Percentiles rank a stretch among this genome's conserved stretches.
phyloP scores from a whole-genome alignment of 2,113 vertebrate genomes.

The Polypterus bichir region DNA sequence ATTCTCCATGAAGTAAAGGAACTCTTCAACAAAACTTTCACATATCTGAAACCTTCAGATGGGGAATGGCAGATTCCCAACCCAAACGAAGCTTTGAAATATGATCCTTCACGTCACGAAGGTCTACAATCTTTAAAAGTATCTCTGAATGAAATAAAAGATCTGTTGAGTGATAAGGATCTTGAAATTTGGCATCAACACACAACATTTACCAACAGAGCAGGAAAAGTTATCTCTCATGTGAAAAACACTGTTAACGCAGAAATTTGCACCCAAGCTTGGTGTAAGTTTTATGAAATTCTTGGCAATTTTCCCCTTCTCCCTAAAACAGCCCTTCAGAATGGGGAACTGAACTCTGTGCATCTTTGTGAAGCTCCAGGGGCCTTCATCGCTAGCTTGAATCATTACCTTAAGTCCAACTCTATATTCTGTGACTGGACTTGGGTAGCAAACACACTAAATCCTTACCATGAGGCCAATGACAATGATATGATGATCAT shows the following conservation, averaged over 20 bases:
- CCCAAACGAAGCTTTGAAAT: constrained; percentile 41
- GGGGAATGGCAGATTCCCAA: constrained; percentile 66
- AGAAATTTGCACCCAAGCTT: constrained; percentile 86
- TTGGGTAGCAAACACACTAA: constrained; percentile 82
- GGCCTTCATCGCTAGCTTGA: constrained; percentile 80
- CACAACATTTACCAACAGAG: constrained; percentile 81
- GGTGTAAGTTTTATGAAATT: constrained; percentile 91
- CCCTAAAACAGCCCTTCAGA: constrained; percentile 52
- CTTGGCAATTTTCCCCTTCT: constrained; percentile 63
- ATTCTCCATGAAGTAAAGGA: constrained; percentile 49
- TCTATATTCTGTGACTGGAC: constrained; percentile 65
- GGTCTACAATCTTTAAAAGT: constrained; percentile 63
- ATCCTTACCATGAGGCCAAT: constrained; percentile 83
- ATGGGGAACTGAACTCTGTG: constrained; percentile 63
- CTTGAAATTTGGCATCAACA: constrained; percentile 87
- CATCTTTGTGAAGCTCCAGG: constrained; percentile 90
- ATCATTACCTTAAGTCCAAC: constrained; percentile 75
- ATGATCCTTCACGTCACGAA: constrained; percentile 37
- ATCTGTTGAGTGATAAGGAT: constrained; percentile 80
- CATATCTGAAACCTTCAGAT: constrained; percentile 53
- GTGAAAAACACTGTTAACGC: constrained; percentile 66
- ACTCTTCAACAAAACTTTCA: constrained; percentile 53
- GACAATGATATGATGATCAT: constrained; percentile 63
- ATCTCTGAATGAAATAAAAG: constrained; percentile 78
- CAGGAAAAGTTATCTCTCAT: constrained; percentile 65